Conservation (phyloP, 2,797 vertebrate genomes). For the Acanthurus lineatus region DNA sequence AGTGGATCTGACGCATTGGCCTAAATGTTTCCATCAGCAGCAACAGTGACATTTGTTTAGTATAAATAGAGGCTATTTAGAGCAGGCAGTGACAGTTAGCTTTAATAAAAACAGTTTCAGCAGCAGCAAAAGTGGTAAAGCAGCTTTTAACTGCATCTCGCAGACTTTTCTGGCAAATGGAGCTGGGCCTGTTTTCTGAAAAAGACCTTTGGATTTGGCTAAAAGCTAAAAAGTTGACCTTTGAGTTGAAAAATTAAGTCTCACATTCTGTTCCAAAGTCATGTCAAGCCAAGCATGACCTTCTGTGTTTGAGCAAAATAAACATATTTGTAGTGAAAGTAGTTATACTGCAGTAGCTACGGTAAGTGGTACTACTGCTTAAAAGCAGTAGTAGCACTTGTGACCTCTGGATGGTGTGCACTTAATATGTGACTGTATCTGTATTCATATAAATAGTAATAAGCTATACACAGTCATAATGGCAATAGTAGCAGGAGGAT, state of each 20-base stretch:
- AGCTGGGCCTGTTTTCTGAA: not conserved
- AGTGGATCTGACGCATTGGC: conserved; percentile 5
- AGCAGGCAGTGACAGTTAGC: not conserved
- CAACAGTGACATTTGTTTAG: conserved; percentile 27
- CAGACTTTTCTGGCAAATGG: not conserved
- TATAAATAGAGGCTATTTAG: conserved; percentile 20
- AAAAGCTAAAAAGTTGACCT: not conserved
- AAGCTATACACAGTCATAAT: not conserved
- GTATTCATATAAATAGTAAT: no score
- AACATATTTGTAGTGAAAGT: not conserved
- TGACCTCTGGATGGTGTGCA: not conserved
- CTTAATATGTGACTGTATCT: not conserved
- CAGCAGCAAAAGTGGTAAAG: not conserved
- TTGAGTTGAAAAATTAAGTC: not conserved
- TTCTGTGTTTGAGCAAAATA: not conserved
- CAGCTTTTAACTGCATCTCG: not conserved
- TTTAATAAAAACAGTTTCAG: not conserved
- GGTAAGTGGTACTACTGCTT: no score
- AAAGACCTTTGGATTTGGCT: not conserved
- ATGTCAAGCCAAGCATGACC: not conserved
- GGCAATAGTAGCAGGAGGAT: not conserved
- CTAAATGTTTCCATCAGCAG: not conserved
- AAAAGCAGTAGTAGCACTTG: not conserved
- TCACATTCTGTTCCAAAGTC: not conserved
- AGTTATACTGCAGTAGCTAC: no score